Evolutionary conservation across 2,888 invertebrate species (phyloP).

Genomic region (Serrognathus titanus): DNA sequence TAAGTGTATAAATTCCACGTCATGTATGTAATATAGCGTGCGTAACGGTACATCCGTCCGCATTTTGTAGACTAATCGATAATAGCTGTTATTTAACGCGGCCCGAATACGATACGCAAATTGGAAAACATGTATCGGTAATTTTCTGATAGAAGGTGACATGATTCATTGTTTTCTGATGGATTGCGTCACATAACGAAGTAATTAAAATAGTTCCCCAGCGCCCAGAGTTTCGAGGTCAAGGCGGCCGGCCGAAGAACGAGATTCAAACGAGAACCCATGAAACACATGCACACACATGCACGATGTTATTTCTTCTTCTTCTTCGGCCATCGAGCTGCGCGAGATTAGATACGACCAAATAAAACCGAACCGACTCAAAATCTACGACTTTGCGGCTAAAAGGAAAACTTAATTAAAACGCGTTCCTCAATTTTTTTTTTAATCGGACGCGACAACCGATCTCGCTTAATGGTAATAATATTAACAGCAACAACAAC

Average conservation of each 20-base stretch:
- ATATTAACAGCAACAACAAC: no score
- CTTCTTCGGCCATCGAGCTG: no score
- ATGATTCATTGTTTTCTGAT: constrained; percentile 27
- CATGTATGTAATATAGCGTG: constrained; percentile 4
- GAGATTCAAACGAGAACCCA: background rate
- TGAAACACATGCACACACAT: no score
- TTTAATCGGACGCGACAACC: no score
- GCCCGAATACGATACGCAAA: constrained; percentile 4
- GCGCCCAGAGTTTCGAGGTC: constrained; percentile 24
- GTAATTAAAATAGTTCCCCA: constrained; percentile 31
- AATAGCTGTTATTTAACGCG: constrained; percentile 4
- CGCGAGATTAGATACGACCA: no score
- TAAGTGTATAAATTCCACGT: background rate
- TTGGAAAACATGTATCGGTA: constrained; percentile 3
- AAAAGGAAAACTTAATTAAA: no score
- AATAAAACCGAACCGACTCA: no score
- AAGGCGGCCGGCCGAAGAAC: constrained; percentile 2
- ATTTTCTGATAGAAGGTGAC: constrained; percentile 7
- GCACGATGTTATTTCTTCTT: no score
- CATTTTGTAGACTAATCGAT: constrained; percentile 3
- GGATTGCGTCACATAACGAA: constrained; percentile 30
- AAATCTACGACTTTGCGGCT: no score
- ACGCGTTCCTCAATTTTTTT: no score
- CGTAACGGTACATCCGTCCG: constrained; percentile 1
- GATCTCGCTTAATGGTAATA: no score